Evolutionary conservation across 2,113 vertebrate species (phyloP), one percentile per base, ranked within the genome.

Genomic region (Acrocephalus kingi): DNA sequence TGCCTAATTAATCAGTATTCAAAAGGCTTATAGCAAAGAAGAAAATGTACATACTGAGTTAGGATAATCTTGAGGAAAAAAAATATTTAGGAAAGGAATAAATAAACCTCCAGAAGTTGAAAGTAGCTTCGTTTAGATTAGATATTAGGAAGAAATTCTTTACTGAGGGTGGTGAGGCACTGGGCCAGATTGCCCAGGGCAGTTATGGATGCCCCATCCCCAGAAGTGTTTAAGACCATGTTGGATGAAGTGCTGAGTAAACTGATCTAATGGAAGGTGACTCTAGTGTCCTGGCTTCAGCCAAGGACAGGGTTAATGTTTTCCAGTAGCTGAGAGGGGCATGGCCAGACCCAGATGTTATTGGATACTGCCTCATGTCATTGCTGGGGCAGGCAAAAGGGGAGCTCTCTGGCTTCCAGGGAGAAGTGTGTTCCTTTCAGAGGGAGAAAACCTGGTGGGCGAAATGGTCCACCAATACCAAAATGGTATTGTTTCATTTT

Each of bases 301-400:
- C 28, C 46, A 46, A 61, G 9, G 30, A 48, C 16, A 41, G 11
- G 30, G 9, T 25, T 48, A 15, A 46, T 54, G 3, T 35, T 55
- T 75, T 76, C n/a, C 21, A 15, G 30, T 31, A 10, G 9, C 54
- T 19, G 21, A 48, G 39, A 46, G 16, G 13, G 27, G 4, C 7
- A 12, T 21, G 28, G 54, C 39, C n/a, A 35, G 39, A 68, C 28
- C 7, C 39, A 54, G 55, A 61, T 39, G 6, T 41, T 39, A 5
- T 5, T 76, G 30, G n/a, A 13, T 25, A 27, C 9, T 43, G 15
- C 13, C 14, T 82, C 28, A 10, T 15, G 24, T 25, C 46, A 46
- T 67, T 30, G 20, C 15, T 20, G 28, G n/a, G 19, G 5, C n/a
- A 39, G 69, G 11, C 0, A 0, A 23, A 81, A 37, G 22, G 22